Conservation (phyloP, 2,113 vertebrate genomes). For the Odobenus rosmarus region DNA sequence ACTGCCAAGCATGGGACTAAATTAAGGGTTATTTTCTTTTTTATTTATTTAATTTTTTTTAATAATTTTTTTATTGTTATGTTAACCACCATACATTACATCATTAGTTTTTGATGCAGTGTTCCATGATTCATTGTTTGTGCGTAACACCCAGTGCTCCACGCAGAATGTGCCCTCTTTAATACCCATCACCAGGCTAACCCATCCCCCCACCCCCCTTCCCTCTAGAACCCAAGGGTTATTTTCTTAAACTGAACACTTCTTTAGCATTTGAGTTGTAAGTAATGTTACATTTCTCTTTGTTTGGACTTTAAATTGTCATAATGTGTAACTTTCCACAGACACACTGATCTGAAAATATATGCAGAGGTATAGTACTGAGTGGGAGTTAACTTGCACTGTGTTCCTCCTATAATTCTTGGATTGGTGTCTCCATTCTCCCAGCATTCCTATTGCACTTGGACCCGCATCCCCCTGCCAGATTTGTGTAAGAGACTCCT, state of each 20-base stretch:
- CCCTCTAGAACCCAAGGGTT: too few species aligned
- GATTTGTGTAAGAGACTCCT: neutral
- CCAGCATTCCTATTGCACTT: neutral
- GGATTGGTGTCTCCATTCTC: neutral
- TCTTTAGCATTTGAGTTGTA: constrained; percentile 25
- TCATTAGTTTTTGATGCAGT: too few species aligned
- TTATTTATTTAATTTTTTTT: too few species aligned
- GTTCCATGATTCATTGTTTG: too few species aligned
- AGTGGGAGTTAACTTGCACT: neutral
- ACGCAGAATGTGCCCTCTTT: too few species aligned
- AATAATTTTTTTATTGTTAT: too few species aligned
- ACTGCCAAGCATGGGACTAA: neutral
- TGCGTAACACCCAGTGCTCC: too few species aligned
- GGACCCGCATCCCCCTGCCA: neutral
- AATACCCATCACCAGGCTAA: too few species aligned
- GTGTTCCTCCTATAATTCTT: neutral
- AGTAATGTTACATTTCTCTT: constrained; percentile 10
- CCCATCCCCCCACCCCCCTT: too few species aligned
- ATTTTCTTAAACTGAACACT: neutral
- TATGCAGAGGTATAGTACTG: neutral
- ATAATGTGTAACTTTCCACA: neutral
- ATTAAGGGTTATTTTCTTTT: constrained; percentile 26
- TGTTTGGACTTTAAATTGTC: neutral
- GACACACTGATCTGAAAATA: neutral
- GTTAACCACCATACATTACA: too few species aligned